Conservation (phyloP, 2,888 invertebrate genomes). For the Sepiola atlantica region DNA sequence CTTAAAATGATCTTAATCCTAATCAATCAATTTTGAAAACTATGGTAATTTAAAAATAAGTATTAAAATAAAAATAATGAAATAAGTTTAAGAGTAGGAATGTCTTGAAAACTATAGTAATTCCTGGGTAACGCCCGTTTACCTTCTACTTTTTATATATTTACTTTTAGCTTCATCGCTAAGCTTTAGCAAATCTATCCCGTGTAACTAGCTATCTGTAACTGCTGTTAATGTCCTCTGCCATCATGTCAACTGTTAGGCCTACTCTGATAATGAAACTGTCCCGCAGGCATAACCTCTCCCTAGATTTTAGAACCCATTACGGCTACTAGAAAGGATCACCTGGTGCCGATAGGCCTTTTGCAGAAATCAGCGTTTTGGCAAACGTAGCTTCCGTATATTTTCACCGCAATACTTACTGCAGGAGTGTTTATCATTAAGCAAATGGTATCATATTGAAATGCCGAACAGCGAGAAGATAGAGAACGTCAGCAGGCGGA, state of each 20-base stretch:
- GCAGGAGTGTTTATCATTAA: neutral
- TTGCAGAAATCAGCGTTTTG: neutral
- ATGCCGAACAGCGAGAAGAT: neutral
- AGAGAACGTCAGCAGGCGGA: neutral
- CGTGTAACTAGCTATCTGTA: no score
- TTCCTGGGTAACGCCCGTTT: no score
- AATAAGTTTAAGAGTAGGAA: no score
- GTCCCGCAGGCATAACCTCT: neutral
- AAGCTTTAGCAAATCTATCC: no score
- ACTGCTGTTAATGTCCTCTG: neutral
- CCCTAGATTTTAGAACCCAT: neutral
- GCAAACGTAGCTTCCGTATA: neutral
- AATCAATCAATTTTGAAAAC: no score
- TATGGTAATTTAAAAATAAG: no score
- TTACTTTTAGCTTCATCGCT: no score
- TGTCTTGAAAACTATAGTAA: no score
- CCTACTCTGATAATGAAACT: neutral
- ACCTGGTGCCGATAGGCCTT: neutral
- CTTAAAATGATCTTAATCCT: no score
- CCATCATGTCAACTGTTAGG: neutral
- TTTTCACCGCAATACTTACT: neutral
- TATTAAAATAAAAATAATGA: no score
- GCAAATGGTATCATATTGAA: neutral
- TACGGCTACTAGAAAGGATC: neutral
- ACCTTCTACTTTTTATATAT: no score